Conservation (phyloP, 2,888 invertebrate genomes). For the Ophraella communa region DNA sequence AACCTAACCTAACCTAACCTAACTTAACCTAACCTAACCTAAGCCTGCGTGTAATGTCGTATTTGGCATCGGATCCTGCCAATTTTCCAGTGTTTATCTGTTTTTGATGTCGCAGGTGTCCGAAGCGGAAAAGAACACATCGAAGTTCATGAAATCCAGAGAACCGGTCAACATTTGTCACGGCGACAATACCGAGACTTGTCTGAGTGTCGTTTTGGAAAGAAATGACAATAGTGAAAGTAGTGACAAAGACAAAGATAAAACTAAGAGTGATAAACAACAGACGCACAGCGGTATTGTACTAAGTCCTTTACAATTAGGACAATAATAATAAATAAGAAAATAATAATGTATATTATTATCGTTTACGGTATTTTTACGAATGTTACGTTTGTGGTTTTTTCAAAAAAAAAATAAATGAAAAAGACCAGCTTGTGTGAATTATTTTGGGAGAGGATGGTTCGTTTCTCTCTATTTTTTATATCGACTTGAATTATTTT, state of each 20-base stretch:
- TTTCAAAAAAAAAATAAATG: too few species aligned
- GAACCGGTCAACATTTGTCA: constrained; percentile 51
- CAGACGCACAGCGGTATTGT: constrained; percentile 66
- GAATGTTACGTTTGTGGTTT: constrained; percentile 9
- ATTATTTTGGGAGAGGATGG: too few species aligned
- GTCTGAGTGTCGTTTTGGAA: constrained; percentile 59
- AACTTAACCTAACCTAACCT: too few species aligned
- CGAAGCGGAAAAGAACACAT: constrained; percentile 40
- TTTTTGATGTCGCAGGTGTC: constrained; percentile 33
- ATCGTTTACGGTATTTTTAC: constrained; percentile 36
- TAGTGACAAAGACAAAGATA: constrained; percentile 36
- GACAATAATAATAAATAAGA: constrained; percentile 60
- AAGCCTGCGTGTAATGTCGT: too few species aligned
- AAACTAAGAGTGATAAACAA: constrained; percentile 45
- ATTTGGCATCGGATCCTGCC: too few species aligned
- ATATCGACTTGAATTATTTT: neutral
- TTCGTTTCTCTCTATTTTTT: neutral
- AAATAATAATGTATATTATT: too few species aligned
- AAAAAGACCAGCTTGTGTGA: constrained; percentile 20
- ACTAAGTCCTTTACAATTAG: constrained; percentile 69
- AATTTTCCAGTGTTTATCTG: too few species aligned
- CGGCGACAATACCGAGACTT: constrained; percentile 61
- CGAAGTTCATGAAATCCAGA: constrained; percentile 53
- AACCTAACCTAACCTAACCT: too few species aligned
- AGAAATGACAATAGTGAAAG: constrained; percentile 49